phyloP scores from a whole-genome alignment of 2,888 invertebrate genomes.

The Thymelicus acteon region DNA sequence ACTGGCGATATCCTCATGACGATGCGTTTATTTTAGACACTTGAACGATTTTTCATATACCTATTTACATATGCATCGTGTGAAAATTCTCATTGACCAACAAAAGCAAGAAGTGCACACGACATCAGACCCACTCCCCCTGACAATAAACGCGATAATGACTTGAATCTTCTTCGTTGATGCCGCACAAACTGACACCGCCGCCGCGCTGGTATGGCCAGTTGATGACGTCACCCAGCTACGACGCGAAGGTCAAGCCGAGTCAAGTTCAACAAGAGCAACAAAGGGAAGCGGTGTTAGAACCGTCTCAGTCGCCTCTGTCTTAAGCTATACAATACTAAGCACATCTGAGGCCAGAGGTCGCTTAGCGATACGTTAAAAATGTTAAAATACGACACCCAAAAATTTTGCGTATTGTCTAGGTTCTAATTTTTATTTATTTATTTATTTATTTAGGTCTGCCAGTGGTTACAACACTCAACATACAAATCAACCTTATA shows the following conservation, averaged over 20 bases:
- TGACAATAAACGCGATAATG: not conserved
- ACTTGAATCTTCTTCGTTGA: not conserved
- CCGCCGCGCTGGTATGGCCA: not conserved
- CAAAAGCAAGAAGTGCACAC: not conserved
- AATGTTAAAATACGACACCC: too few species aligned
- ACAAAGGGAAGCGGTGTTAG: constrained; percentile 26
- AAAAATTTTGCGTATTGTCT: too few species aligned
- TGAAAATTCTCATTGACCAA: not conserved
- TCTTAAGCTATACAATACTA: not conserved
- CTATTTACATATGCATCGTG: not conserved
- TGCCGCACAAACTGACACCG: not conserved
- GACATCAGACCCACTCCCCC: not conserved
- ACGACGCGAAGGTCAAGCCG: constrained; percentile 19
- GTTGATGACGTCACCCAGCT: constrained; percentile 14
- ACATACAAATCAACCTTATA: too few species aligned
- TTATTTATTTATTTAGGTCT: too few species aligned
- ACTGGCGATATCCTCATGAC: not conserved
- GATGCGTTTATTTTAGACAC: not conserved
- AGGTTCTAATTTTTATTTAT: too few species aligned
- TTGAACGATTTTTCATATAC: not conserved
- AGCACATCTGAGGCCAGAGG: too few species aligned
- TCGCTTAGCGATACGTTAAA: too few species aligned
- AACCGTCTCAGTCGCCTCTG: not conserved
- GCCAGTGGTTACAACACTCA: too few species aligned
- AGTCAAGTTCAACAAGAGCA: constrained; percentile 34